Evolutionary conservation across 2,797 vertebrate genomes (phyloP).

Genomic region (Apogon talboti): DNA sequence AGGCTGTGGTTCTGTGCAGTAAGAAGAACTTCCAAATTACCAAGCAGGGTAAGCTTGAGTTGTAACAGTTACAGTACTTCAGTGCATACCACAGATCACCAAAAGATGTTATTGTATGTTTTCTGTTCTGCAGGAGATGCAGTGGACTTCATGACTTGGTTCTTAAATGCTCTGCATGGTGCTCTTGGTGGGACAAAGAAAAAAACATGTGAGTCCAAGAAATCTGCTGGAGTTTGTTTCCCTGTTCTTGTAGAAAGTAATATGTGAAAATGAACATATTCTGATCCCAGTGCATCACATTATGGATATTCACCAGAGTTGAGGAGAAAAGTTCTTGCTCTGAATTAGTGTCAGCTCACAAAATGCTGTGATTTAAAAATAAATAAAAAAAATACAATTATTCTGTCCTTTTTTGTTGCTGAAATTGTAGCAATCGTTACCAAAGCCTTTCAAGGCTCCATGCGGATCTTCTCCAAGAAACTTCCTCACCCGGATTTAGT

Average conservation of each 20-base stretch:
- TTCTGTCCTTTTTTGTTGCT: conserved; percentile 18
- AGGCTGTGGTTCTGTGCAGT: conserved; percentile 97
- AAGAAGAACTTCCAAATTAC: conserved; percentile 99
- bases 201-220: conserved; percentile 89
- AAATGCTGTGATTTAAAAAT: neutral
- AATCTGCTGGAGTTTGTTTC: neutral
- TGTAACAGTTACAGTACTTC: no score
- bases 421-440: conserved; percentile 89
- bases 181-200: conserved; percentile 96
- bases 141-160: conserved; percentile 98
- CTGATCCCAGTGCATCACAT: neutral
- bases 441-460: conserved; percentile 96
- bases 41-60: conserved; percentile 87
- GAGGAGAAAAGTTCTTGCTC: neutral
- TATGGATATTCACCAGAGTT: neutral
- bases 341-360: no score
- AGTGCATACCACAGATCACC: neutral
- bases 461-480: conserved; percentile 98
- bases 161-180: conserved; percentile 93
- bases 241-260: neutral
- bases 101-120: conserved; percentile 7
- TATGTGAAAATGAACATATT: neutral
- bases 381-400: neutral
- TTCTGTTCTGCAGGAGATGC: conserved; percentile 87
- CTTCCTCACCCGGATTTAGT: conserved; percentile 96